phyloP scores from a whole-genome alignment of 2,888 invertebrate species.

The Orchesellides sinensis region DNA sequence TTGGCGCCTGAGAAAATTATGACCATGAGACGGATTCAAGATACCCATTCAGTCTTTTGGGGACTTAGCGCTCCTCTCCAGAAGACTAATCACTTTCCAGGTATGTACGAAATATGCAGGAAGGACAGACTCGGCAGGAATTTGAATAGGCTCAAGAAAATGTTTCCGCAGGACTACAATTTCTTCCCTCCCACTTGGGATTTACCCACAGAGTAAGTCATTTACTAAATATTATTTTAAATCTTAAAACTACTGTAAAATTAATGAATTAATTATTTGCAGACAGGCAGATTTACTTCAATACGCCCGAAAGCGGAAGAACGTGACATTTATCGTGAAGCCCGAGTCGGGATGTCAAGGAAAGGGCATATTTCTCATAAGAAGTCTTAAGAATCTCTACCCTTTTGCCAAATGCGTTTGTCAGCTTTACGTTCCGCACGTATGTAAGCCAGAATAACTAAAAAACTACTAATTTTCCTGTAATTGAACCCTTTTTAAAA shows the following conservation, averaged over 20 bases:
- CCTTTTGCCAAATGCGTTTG: slow-evolving; percentile 90
- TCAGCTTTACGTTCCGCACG: slow-evolving; percentile 85
- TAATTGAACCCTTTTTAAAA: no score
- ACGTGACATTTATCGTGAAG: slow-evolving; percentile 91
- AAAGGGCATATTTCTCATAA: slow-evolving; percentile 91
- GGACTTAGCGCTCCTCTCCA: slow-evolving; percentile 77
- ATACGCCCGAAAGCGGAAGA: slow-evolving; percentile 84
- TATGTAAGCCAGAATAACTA: no score
- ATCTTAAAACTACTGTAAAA: neutral
- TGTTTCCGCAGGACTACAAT: slow-evolving; percentile 92
- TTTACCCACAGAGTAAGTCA: slow-evolving; percentile 85
- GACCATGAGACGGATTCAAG: slow-evolving; percentile 91
- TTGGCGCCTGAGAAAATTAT: slow-evolving; percentile 91
- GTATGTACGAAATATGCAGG: slow-evolving; percentile 92
- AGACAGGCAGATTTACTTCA: slow-evolving; percentile 82
- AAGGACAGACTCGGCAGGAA: slow-evolving; percentile 94
- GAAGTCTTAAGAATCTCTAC: slow-evolving; percentile 87
- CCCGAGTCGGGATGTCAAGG: slow-evolving; percentile 95
- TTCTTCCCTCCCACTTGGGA: slow-evolving; percentile 97
- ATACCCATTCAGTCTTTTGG: slow-evolving; percentile 43
- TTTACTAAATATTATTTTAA: slow-evolving; percentile 76
- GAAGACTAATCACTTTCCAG: slow-evolving; percentile 95
- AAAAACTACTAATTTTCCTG: no score
- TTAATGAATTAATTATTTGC: neutral
- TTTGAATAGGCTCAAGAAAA: slow-evolving; percentile 90